Evolutionary conservation across 2,797 vertebrate species (phyloP).

Genomic region (Sus cebifrons): DNA sequence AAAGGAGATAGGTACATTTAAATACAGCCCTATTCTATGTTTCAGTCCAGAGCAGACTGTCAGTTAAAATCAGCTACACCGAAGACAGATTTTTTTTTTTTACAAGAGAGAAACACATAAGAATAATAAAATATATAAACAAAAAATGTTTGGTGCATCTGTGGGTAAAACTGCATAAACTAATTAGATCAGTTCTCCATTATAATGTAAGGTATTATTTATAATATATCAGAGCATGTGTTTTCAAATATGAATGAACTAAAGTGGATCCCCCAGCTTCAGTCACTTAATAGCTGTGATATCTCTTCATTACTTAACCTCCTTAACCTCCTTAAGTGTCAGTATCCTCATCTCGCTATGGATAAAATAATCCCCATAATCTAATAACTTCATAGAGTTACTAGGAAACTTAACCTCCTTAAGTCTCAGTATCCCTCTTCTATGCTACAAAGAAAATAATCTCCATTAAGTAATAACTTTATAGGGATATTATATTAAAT

Average conservation of each 20-base stretch:
- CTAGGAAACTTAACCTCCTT: slow-evolving; percentile 43
- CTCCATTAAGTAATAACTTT: slow-evolving; percentile 40
- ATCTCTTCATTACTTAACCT: slow-evolving; percentile 13
- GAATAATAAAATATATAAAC: slow-evolving; percentile 64
- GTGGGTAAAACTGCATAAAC: background rate
- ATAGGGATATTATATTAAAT: slow-evolving; percentile 38
- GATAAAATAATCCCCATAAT: background rate
- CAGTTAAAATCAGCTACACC: slow-evolving; percentile 27
- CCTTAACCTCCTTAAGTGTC: background rate
- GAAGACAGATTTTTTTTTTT: slow-evolving; percentile 21
- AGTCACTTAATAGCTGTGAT: slow-evolving; percentile 26
- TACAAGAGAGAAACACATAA: background rate
- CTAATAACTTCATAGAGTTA: background rate
- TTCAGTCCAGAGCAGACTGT: background rate
- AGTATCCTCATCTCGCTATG: background rate
- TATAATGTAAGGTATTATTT: background rate
- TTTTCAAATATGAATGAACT: slow-evolving; percentile 41
- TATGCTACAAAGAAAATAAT: slow-evolving; percentile 40
- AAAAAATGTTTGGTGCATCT: background rate
- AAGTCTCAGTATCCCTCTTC: background rate
- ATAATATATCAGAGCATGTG: background rate
- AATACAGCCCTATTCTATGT: background rate
- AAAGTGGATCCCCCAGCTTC: background rate
- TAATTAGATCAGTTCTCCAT: background rate
- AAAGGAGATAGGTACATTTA: slow-evolving; percentile 53